A percentile compares a stretch with the other conserved stretches of the same genome.
Evolutionary conservation across 2,113 vertebrate genomes (phyloP).

Genomic region (Menidia beryllina): DNA sequence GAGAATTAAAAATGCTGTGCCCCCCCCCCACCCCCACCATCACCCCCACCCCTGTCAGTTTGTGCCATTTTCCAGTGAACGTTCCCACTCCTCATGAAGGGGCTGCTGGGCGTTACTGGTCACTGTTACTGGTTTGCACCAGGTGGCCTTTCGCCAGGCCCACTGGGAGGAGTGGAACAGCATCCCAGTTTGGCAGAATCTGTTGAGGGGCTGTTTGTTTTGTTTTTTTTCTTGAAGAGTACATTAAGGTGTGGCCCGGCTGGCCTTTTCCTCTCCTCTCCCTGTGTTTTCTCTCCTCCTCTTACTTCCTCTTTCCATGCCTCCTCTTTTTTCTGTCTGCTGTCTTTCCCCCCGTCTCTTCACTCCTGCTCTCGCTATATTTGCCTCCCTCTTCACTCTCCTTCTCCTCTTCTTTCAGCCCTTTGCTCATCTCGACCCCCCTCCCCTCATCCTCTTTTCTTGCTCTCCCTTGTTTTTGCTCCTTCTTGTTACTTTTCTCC

Average conservation of each 20-base stretch:
- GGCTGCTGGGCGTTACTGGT: slow-evolving; percentile 13
- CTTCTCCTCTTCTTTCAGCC: neutral
- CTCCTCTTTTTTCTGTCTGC: too few relatives aligned
- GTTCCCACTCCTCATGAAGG: too few relatives aligned
- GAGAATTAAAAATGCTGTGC: neutral
- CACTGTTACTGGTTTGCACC: slow-evolving; percentile 21
- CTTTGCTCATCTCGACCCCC: too few relatives aligned
- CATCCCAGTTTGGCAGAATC: slow-evolving; percentile 11
- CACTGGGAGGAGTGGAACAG: slow-evolving; percentile 13
- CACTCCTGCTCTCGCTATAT: neutral
- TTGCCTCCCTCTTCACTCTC: too few relatives aligned
- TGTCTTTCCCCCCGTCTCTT: neutral
- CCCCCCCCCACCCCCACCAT: too few relatives aligned
- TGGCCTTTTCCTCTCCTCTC: neutral
- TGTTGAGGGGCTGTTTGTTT: slow-evolving; percentile 19
- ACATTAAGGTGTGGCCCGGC: slow-evolving; percentile 52
- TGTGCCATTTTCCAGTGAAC: neutral
- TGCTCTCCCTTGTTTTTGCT: neutral
- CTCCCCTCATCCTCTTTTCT: neutral
- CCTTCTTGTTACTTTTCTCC: neutral
- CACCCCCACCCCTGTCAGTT: too few relatives aligned
- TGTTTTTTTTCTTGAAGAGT: neutral
- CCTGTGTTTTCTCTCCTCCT: neutral
- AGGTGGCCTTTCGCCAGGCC: neutral
- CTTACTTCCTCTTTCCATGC: neutral